These are phyloP conservation scores for Armadillidium nasatum DNA, from an alignment of 1,140 invertebrate species.

Conservation along the genomic window DNA sequence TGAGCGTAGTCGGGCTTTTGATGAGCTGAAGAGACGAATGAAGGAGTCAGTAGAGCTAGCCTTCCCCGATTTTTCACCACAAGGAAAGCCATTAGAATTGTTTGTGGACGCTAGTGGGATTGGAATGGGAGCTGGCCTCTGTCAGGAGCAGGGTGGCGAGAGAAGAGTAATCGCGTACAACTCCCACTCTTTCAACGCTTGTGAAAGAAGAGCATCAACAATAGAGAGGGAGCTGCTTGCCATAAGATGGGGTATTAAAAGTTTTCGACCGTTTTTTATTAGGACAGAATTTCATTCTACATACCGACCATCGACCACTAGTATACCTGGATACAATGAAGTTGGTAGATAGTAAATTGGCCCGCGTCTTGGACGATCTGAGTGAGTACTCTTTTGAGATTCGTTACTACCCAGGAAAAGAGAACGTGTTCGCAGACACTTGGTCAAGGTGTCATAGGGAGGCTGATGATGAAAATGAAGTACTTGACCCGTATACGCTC, in stretches of 20 bases:
- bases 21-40: background rate
- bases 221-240: background rate
- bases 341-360: too few species aligned
- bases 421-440: too few species aligned
- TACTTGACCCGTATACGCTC: too few species aligned
- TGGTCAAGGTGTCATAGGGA: too few species aligned
- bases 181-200: background rate
- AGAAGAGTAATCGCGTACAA: conserved; percentile 16
- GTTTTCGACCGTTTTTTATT: background rate
- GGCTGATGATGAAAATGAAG: too few species aligned
- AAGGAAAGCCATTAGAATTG: background rate
- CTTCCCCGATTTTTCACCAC: background rate
- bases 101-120: background rate
- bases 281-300: background rate
- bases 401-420: too few species aligned
- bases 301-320: conserved; percentile 7
- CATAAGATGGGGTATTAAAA: conserved; percentile 14
- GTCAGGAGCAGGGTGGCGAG: background rate
- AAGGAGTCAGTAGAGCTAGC: background rate
- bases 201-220: background rate
- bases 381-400: too few species aligned
- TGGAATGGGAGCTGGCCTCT: background rate
- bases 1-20: too few species aligned
- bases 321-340: conserved; percentile 6
- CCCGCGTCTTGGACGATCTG: too few species aligned